Evolutionary conservation across 2,113 vertebrate genomes (phyloP).

Genomic region (Xenus cinereus): DNA sequence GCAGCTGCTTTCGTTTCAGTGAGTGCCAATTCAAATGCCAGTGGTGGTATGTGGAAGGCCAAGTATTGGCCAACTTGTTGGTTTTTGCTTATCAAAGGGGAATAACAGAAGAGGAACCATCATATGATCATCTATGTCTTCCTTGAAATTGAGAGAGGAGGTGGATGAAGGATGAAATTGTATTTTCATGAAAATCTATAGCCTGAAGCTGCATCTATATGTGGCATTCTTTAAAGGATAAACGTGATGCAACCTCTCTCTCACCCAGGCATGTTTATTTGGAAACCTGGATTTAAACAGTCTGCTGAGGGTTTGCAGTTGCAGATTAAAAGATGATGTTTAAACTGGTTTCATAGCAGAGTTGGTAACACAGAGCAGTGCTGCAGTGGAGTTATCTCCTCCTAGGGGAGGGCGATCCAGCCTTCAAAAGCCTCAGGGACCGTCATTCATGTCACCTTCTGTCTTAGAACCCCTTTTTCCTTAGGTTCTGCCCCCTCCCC

Average conservation of each 20-base stretch:
- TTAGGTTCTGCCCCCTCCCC: accelerated
- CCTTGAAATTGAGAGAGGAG: neutral
- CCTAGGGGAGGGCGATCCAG: neutral
- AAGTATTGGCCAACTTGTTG: neutral
- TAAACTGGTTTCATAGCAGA: neutral
- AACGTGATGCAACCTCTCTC: neutral
- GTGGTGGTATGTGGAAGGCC: neutral
- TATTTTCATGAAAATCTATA: neutral
- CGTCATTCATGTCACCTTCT: neutral
- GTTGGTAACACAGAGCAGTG: neutral
- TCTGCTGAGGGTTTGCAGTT: neutral
- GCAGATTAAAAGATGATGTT: neutral
- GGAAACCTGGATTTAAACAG: neutral
- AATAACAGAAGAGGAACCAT: neutral
- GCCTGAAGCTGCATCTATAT: neutral
- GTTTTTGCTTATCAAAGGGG: neutral
- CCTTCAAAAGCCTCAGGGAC: neutral
- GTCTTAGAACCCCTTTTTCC: neutral
- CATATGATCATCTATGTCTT: neutral
- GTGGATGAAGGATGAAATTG: neutral
- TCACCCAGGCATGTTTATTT: neutral
- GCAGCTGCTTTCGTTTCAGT: neutral
- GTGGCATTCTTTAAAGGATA: neutral
- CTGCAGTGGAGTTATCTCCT: neutral
- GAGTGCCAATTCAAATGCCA: neutral